phyloP scores from a whole-genome alignment of 2,888 invertebrate genomes.

The Atherix ibis region DNA sequence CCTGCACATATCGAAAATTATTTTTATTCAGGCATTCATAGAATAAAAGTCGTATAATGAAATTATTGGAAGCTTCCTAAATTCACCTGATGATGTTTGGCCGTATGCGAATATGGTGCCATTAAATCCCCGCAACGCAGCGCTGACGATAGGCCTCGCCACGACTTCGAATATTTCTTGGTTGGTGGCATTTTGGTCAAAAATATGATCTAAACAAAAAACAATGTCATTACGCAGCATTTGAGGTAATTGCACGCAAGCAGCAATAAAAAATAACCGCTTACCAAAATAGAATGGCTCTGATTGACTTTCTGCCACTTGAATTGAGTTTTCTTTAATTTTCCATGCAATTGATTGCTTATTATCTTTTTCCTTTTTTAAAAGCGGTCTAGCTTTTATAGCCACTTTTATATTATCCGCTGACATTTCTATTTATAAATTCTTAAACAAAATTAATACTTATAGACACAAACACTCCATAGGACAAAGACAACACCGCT shows the following conservation, averaged over 20 bases:
- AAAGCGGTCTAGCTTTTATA: slow-evolving; percentile 54
- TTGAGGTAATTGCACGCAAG: background rate
- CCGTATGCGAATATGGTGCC: slow-evolving; percentile 87
- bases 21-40: no score
- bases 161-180: slow-evolving; percentile 47
- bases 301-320: slow-evolving; percentile 38
- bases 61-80: background rate
- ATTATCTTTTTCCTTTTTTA: slow-evolving; percentile 45
- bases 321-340: slow-evolving; percentile 41
- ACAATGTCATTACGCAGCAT: slow-evolving; percentile 4
- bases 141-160: slow-evolving; percentile 54
- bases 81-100: slow-evolving; percentile 66
- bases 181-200: slow-evolving; percentile 42
- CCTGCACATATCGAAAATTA: slow-evolving; percentile 15
- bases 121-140: slow-evolving; percentile 58
- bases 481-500: no score
- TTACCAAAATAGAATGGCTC: slow-evolving; percentile 35
- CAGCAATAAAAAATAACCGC: slow-evolving; percentile 8
- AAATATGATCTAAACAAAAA: slow-evolving; percentile 52
- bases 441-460: no score
- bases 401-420: slow-evolving; percentile 56
- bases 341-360: slow-evolving; percentile 43
- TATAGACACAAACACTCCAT: no score
- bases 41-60: no score
- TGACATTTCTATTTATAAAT: slow-evolving; percentile 5